Evolutionary conservation across 1,140 invertebrate genomes (phyloP), one percentile per base, ranked within the genome.

Genomic region (Hyles vespertilio): DNA sequence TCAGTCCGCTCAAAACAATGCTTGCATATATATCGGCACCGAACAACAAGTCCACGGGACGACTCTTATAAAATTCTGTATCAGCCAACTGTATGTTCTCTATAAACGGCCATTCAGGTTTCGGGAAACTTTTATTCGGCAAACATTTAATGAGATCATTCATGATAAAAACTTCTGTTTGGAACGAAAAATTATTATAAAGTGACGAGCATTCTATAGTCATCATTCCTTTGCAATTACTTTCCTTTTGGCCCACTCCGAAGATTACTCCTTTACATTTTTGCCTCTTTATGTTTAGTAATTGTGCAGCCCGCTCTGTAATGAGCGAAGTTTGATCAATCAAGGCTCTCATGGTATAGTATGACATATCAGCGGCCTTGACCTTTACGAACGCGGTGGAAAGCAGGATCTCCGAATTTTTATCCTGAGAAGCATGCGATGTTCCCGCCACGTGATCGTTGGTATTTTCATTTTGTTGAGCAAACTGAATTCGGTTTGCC

Each of bases 1-100:
- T 69, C 64, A 22, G 22, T 67, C 70, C 2, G 57, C 60, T 59
- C 63, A 50, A 2, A 11, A 73, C 51, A 45, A 72, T 69, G 5
- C 33, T 47, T 2, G 58, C 56, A 45, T 68, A 72, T 4, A 64
- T 46, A 5, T 72, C 69, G 22, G 66, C 69, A 10, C 65, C 69
- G 6, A 72, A 43, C 45, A 64, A 44, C 10, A 64, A 44, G 54
- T 72, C 64, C 7, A 72, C 33, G 0, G 66, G 60, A 2, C 67
- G 59, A 34, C 62, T 63, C 11, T 43, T 51, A 55, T 69, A 51
- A 54, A 61, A 72, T n/a, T 72, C 58, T 12, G 67, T 61, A 47
- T 72, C 70, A 0, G 67, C 67, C 34, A 72, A 50, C 3, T 56
- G 36, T 3, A 72, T 57, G 9, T 65, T 43, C 7, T 61, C 33